Conservation (phyloP, 2,888 invertebrate species). For the Sinelater perroti region DNA sequence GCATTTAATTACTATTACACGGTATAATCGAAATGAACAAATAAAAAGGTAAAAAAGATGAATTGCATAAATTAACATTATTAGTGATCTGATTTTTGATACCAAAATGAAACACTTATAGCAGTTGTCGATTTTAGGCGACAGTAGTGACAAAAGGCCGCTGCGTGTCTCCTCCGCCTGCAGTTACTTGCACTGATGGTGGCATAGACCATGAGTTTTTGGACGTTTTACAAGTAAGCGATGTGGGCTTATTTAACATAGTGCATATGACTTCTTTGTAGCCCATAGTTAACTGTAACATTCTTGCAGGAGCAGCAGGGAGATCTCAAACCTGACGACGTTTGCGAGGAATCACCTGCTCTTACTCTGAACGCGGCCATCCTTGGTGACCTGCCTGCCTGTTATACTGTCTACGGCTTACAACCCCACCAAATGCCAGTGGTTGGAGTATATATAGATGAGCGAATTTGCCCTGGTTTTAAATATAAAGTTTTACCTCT, state of each 20-base stretch:
- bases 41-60: no score
- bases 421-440: constrained; percentile 73
- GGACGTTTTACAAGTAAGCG: constrained; percentile 42
- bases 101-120: no score
- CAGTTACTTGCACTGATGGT: constrained; percentile 47
- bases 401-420: constrained; percentile 69
- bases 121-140: no score
- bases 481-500: constrained; percentile 76
- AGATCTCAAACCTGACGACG: constrained; percentile 7
- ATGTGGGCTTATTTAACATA: no score
- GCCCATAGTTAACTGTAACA: no score
- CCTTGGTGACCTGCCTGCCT: constrained; percentile 72
- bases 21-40: no score
- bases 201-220: constrained; percentile 49
- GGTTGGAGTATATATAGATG: constrained; percentile 77
- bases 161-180: constrained; percentile 44
- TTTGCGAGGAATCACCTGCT: constrained; percentile 5
- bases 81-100: no score
- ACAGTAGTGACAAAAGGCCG: constrained; percentile 42
- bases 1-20: no score
- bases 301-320: constrained; percentile 1
- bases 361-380: constrained; percentile 65
- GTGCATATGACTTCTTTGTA: no score
- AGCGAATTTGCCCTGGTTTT: constrained; percentile 76
- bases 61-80: no score